phyloP scores from a whole-genome alignment of 2,113 vertebrate species.

The Phylloscopus trochiloides region DNA sequence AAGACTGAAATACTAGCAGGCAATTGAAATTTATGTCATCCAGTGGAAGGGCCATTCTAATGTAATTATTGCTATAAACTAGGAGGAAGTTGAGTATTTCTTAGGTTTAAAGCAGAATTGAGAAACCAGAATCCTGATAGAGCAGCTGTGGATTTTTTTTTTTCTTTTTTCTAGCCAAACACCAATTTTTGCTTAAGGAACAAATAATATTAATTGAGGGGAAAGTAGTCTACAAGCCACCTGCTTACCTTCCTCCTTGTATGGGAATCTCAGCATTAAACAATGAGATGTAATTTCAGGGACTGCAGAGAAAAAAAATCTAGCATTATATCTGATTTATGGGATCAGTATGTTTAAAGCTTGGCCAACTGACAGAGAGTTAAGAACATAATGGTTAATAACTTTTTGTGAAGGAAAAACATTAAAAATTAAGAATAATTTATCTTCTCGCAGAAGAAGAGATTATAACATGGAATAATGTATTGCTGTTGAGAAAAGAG shows the following conservation, averaged over 20 bases:
- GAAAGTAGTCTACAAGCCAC: background rate
- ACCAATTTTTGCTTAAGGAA: background rate
- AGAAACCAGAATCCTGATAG: background rate
- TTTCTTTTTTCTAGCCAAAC: background rate
- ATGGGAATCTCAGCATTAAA: background rate
- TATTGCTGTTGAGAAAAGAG: background rate
- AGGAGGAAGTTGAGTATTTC: background rate
- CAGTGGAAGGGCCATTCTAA: background rate
- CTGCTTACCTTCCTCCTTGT: background rate
- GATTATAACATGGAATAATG: background rate
- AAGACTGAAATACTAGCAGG: background rate
- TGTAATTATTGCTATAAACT: background rate
- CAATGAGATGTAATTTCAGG: background rate
- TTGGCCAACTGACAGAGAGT: background rate
- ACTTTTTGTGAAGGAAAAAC: background rate
- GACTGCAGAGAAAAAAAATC: background rate
- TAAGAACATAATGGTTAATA: background rate
- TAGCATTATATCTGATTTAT: background rate
- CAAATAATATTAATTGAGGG: background rate
- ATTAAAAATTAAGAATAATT: background rate
- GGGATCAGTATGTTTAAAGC: background rate
- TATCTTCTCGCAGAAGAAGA: background rate
- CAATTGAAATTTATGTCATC: background rate
- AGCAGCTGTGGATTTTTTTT: background rate
- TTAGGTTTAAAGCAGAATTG: background rate